Evolutionary conservation across 2,888 invertebrate species (phyloP).

Genomic region (Xestoiulus laeticollis): DNA sequence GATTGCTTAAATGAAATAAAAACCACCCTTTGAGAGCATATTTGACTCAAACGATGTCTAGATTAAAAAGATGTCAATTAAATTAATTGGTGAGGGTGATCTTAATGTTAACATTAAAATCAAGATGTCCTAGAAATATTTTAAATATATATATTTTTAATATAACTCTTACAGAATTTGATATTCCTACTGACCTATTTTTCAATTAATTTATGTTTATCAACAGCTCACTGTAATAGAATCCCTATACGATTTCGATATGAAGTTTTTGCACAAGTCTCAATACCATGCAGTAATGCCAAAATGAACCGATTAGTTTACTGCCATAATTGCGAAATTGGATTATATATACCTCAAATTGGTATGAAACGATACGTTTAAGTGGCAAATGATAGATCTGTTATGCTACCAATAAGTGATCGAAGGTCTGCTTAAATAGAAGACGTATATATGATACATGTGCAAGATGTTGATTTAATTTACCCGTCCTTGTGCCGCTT

Average conservation of each 20-base stretch:
- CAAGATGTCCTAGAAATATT: background rate
- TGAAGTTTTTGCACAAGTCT: background rate
- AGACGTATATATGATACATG: background rate
- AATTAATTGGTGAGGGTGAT: background rate
- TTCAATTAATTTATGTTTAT: background rate
- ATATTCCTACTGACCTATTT: conserved; percentile 25
- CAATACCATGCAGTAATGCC: background rate
- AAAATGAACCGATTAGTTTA: background rate
- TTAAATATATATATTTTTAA: background rate
- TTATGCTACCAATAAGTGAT: background rate
- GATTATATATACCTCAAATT: background rate
- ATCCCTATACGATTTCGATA: background rate
- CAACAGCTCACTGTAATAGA: background rate
- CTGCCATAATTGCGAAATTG: background rate
- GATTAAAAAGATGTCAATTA: background rate
- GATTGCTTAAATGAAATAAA: background rate
- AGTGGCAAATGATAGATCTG: background rate
- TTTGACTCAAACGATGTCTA: background rate
- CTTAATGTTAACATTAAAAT: background rate
- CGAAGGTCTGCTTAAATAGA: background rate
- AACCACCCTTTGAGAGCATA: background rate
- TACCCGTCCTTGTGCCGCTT: background rate
- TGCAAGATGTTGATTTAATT: background rate
- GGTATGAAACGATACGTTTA: background rate
- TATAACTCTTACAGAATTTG: background rate